Conservation (phyloP, 2,113 vertebrate genomes). For the Eulemur rufifrons region DNA sequence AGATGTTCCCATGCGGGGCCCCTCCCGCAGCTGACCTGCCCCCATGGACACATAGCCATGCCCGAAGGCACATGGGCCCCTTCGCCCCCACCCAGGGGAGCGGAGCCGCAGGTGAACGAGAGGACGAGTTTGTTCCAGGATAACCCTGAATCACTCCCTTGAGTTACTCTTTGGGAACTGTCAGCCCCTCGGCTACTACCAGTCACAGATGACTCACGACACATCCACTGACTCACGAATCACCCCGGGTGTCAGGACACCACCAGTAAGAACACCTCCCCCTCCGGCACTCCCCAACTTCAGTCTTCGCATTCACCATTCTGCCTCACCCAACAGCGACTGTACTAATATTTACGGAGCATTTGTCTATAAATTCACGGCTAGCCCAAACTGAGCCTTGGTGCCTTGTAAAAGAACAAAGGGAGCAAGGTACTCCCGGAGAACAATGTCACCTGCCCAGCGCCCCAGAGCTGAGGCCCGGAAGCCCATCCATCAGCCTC, state of each 20-base stretch:
- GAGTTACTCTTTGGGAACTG: not conserved
- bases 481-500: fast-evolving
- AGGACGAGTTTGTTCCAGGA: not conserved
- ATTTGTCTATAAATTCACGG: not conserved
- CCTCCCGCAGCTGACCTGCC: fast-evolving
- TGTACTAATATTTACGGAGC: not conserved
- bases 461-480: not conserved
- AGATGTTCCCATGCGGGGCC: not conserved
- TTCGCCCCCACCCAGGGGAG: fast-evolving
- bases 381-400: not conserved
- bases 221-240: not conserved
- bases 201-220: not conserved
- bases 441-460: not conserved
- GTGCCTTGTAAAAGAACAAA: not conserved
- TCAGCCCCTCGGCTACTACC: not conserved
- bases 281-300: fast-evolving
- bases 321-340: not conserved
- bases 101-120: not conserved
- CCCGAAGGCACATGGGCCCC: not conserved
- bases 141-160: not conserved
- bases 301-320: not conserved
- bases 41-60: not conserved
- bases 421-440: fast-evolving
- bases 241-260: not conserved
- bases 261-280: fast-evolving